Conservation (phyloP, 1,140 invertebrate species). For the Triops longicaudatus region DNA sequence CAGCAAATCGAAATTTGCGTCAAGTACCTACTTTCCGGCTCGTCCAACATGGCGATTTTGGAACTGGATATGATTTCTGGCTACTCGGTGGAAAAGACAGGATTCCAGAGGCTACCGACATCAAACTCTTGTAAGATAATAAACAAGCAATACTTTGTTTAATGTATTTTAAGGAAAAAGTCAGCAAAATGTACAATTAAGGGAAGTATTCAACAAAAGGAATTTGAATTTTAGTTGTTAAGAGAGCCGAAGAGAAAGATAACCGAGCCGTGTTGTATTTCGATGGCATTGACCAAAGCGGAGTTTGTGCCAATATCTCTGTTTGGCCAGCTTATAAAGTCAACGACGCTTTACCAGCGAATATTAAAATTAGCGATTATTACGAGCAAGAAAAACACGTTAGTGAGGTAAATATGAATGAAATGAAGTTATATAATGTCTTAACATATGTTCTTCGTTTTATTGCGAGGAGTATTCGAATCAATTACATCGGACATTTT, state of each 20-base stretch:
- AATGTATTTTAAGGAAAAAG: too few relatives aligned
- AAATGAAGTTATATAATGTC: too few relatives aligned
- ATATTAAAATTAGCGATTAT: constrained; percentile 59
- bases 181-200: too few relatives aligned
- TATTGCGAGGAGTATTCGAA: too few relatives aligned
- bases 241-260: not conserved
- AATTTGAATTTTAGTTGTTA: not conserved
- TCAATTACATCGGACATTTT: too few relatives aligned
- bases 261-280: not conserved
- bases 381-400: constrained; percentile 46
- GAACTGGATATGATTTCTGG: constrained; percentile 56
- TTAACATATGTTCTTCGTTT: too few relatives aligned
- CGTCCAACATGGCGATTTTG: constrained; percentile 54
- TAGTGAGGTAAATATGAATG: not conserved
- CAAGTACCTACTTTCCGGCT: not conserved
- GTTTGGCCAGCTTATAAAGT: constrained; percentile 30
- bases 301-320: not conserved
- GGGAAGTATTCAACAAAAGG: not conserved
- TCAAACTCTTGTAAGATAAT: not conserved
- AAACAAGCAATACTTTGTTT: not conserved
- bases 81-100: constrained; percentile 47
- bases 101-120: not conserved
- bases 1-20: not conserved
- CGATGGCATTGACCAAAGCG: not conserved
- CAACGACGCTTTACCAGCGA: constrained; percentile 49